Conservation (phyloP, 92 coral and sea anemone genomes). For the Parazoanthus swiftii region DNA sequence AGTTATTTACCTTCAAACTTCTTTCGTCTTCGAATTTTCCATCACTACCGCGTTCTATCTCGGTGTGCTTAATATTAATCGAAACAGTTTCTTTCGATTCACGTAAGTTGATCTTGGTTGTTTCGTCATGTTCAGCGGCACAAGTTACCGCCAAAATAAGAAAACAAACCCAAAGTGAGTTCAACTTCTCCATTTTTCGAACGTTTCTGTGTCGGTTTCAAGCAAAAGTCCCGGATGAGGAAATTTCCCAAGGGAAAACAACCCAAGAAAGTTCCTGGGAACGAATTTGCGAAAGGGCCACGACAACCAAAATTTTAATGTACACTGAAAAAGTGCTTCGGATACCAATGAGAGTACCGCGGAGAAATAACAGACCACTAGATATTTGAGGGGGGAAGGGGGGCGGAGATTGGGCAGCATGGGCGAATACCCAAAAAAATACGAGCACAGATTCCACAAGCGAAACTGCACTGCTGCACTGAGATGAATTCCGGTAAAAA, state of each 20-base stretch:
- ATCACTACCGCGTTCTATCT: conserved; percentile 24
- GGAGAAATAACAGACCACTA: too few relatives aligned
- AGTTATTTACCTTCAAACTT: conserved; percentile 28
- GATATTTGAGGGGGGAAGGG: too few relatives aligned
- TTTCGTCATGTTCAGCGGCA: conserved; percentile 9
- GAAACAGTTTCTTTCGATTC: conserved; percentile 16
- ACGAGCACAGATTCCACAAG: too few relatives aligned
- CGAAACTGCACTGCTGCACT: too few relatives aligned
- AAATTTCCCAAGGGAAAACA: too few relatives aligned
- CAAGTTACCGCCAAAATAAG: conserved; percentile 21
- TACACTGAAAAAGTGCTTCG: background rate
- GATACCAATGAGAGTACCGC: too few relatives aligned
- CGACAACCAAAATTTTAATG: background rate
- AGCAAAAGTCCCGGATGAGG: background rate
- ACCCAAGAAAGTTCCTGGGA: background rate
- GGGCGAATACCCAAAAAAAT: too few relatives aligned
- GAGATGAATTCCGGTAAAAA: too few relatives aligned
- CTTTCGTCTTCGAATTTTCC: conserved; percentile 35
- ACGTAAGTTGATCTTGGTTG: background rate
- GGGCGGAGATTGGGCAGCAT: too few relatives aligned
- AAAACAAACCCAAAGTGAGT: conserved; percentile 28
- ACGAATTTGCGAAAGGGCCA: background rate
- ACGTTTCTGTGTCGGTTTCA: background rate
- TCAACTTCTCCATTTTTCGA: conserved; percentile 21
- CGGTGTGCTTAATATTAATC: conserved; percentile 25